A percentile compares a stretch with the other conserved stretches of the same genome.
Evolutionary conservation across 2,888 invertebrate genomes (phyloP).

Genomic region (Physocephala rufipes): DNA sequence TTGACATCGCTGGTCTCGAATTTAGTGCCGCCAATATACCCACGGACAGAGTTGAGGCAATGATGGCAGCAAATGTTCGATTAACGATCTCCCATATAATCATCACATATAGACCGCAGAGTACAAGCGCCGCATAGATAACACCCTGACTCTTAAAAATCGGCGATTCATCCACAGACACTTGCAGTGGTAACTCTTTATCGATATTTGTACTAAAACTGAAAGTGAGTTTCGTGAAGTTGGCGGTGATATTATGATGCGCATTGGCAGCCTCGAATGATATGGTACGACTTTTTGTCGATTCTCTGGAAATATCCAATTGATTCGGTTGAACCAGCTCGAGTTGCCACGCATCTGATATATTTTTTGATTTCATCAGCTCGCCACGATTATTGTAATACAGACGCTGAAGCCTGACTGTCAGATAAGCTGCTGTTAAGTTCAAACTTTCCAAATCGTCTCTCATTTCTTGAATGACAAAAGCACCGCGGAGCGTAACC

Average conservation of each 20-base stretch:
- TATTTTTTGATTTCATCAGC: constrained; percentile 52
- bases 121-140: constrained; percentile 75
- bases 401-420: constrained; percentile 53
- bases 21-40: constrained; percentile 75
- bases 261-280: constrained; percentile 44
- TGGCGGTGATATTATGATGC: constrained; percentile 37
- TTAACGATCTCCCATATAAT: constrained; percentile 81
- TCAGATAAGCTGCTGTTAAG: constrained; percentile 36
- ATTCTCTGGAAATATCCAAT: constrained; percentile 65
- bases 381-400: constrained; percentile 52
- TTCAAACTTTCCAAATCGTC: constrained; percentile 42
- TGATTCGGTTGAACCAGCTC: constrained; percentile 59
- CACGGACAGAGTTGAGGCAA: constrained; percentile 77
- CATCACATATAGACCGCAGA: constrained; percentile 79
- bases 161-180: constrained; percentile 73
- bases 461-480: constrained; percentile 68
- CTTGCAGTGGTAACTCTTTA: constrained; percentile 66
- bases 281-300: constrained; percentile 59
- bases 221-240: constrained; percentile 53
- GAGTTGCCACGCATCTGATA: constrained; percentile 55
- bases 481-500: constrained; percentile 70
- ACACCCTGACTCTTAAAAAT: constrained; percentile 74
- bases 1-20: constrained; percentile 75
- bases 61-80: constrained; percentile 77
- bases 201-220: constrained; percentile 58